Evolutionary conservation across 2,888 invertebrate species (phyloP).

Genomic region (Thymelicus sylvestris): DNA sequence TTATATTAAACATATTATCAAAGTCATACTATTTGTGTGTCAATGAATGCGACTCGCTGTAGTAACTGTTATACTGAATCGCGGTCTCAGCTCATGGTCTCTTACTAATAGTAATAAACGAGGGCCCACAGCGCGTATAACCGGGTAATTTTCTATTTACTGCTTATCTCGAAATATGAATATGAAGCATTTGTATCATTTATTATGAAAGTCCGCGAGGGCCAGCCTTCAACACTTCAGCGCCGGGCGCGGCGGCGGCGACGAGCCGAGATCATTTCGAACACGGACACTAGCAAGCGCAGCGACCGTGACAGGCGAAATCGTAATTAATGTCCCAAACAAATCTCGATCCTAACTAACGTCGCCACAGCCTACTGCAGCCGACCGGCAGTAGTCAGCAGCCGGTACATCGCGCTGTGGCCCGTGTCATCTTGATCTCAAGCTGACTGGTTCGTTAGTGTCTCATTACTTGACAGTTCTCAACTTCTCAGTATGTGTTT

Average conservation of each 20-base stretch:
- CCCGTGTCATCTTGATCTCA: no score
- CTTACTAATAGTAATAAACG: no score
- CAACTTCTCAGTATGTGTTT: no score
- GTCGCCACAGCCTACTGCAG: conserved; percentile 44
- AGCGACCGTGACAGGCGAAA: conserved; percentile 79
- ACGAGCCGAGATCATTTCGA: conserved; percentile 41
- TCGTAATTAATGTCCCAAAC: conserved; percentile 74
- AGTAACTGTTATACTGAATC: no score
- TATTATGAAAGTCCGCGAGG: conserved; percentile 27
- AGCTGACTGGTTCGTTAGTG: no score
- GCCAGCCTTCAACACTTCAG: conserved; percentile 28
- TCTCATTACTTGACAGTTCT: no score
- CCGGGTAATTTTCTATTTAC: conserved; percentile 21
- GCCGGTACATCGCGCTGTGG: no score
- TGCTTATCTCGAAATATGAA: conserved; percentile 16
- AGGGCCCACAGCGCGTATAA: conserved; percentile 13
- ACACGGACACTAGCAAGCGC: conserved; percentile 76
- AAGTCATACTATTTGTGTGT: no score
- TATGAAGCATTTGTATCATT: conserved; percentile 25
- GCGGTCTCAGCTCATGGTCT: no score
- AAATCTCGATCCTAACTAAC: conserved; percentile 59
- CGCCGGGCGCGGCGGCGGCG: no score
- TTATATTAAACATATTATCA: no score
- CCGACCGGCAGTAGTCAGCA: conserved; percentile 44
- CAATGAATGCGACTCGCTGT: no score